phyloP scores from a whole-genome alignment of 2,797 vertebrate genomes.

The Acipenser oxyrinchus region DNA sequence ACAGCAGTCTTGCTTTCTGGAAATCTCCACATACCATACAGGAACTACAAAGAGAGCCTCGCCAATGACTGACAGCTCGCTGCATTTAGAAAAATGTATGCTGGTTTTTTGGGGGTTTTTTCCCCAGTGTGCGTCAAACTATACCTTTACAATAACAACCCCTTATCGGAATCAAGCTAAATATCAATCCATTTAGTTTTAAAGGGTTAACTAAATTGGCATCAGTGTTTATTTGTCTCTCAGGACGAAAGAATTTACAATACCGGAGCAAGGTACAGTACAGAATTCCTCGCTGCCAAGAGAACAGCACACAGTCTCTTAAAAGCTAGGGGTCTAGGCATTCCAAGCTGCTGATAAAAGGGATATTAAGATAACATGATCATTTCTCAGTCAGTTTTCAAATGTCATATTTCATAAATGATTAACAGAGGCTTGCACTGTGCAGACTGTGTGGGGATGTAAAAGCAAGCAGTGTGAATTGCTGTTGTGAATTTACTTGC shows the following conservation, averaged over 20 bases:
- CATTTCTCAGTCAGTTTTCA: background rate
- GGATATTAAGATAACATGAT: background rate
- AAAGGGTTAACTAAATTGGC: background rate
- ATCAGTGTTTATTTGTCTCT: background rate
- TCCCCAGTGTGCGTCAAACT: background rate
- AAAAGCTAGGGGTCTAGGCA: background rate
- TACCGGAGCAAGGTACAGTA: background rate
- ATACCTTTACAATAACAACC: background rate
- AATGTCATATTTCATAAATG: slow-evolving; percentile 2
- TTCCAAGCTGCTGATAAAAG: background rate
- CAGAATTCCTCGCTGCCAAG: background rate
- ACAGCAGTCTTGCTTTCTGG: background rate
- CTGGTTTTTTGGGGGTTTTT: background rate
- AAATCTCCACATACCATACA: background rate
- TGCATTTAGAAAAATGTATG: background rate
- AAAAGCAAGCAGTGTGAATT: background rate
- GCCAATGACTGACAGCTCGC: background rate
- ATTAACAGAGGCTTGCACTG: background rate
- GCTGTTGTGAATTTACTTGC: background rate
- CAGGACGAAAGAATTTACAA: background rate
- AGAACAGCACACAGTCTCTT: background rate
- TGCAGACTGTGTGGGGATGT: background rate
- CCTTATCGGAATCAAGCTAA: background rate
- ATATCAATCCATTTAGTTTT: background rate
- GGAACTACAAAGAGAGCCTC: background rate